Percentiles rank a stretch among this genome's conserved stretches.
phyloP scores from a whole-genome alignment of 1,140 invertebrate species.

The Heliconius hewitsoni region DNA sequence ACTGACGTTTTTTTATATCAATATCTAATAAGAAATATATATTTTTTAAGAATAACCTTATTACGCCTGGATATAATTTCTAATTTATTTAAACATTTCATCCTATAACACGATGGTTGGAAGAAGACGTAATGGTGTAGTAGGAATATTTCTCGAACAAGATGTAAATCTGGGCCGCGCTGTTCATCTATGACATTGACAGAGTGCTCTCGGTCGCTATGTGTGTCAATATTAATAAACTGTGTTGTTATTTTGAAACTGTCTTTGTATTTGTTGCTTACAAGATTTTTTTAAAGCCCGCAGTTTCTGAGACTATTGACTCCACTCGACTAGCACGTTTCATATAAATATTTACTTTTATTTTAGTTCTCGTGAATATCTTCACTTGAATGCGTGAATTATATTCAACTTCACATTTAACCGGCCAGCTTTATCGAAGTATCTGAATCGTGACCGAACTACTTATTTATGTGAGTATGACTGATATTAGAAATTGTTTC shows the following conservation, averaged over 20 bases:
- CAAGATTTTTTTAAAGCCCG: slow-evolving; percentile 26
- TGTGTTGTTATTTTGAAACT: slow-evolving; percentile 34
- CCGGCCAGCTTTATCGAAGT: slow-evolving; percentile 17
- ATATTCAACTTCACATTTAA: slow-evolving; percentile 6
- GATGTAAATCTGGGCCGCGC: slow-evolving; percentile 39
- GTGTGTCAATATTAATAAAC: slow-evolving; percentile 41
- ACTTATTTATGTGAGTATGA: slow-evolving; percentile 22
- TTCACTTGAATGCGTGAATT: not conserved
- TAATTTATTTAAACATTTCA: not conserved
- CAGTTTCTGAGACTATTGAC: slow-evolving; percentile 12
- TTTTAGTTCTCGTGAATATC: not conserved
- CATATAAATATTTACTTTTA: slow-evolving; percentile 1
- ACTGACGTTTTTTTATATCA: too few relatives aligned
- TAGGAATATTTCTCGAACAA: slow-evolving; percentile 37
- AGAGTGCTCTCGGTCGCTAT: slow-evolving; percentile 38
- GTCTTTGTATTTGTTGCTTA: slow-evolving; percentile 34
- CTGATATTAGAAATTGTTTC: slow-evolving; percentile 26
- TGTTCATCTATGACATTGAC: slow-evolving; percentile 37
- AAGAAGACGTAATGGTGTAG: slow-evolving; percentile 33
- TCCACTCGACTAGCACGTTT: not conserved
- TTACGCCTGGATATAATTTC: too few relatives aligned
- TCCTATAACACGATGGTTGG: not conserved
- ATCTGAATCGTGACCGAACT: slow-evolving; percentile 27
- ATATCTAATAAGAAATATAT: not conserved
- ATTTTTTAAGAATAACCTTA: too few relatives aligned